A percentile compares a stretch with the other conserved stretches of the same genome.
Conservation (phyloP, 2,888 invertebrate species). For the Acholoe squamosa region DNA sequence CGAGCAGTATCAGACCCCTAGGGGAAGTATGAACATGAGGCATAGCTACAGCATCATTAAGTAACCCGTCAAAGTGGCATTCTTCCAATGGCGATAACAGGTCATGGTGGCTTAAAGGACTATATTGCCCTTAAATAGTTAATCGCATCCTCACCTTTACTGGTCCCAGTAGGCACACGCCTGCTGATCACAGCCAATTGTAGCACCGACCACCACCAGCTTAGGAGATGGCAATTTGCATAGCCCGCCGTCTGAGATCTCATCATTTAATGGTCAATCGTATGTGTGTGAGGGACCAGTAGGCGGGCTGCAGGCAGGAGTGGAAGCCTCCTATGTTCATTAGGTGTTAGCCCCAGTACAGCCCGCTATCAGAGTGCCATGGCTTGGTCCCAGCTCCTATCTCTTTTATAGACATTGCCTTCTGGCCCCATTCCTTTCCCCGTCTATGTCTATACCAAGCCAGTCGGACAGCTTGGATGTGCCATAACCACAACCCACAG, state of each 20-base stretch:
- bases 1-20: too few relatives aligned
- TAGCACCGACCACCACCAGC: background rate
- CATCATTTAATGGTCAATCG: slow-evolving; percentile 41
- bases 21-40: too few relatives aligned
- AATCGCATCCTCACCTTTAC: background rate
- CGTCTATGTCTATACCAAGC: background rate
- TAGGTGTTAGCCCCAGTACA: slow-evolving; percentile 3
- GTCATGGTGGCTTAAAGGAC: too few relatives aligned
- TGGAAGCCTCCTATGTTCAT: background rate
- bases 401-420: background rate
- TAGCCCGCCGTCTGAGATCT: background rate
- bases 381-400: background rate
- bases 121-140: too few relatives aligned
- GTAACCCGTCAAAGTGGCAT: too few relatives aligned
- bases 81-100: too few relatives aligned
- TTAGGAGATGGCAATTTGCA: slow-evolving; percentile 27
- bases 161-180: background rate
- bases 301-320: background rate
- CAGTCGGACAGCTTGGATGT: background rate
- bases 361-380: background rate
- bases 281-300: background rate
- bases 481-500: background rate
- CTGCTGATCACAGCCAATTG: background rate
- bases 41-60: too few relatives aligned
- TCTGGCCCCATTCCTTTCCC: background rate